These are phyloP conservation scores for Sula dactylatra DNA, from an alignment of 2,113 vertebrate species.

Conservation along the genomic window DNA sequence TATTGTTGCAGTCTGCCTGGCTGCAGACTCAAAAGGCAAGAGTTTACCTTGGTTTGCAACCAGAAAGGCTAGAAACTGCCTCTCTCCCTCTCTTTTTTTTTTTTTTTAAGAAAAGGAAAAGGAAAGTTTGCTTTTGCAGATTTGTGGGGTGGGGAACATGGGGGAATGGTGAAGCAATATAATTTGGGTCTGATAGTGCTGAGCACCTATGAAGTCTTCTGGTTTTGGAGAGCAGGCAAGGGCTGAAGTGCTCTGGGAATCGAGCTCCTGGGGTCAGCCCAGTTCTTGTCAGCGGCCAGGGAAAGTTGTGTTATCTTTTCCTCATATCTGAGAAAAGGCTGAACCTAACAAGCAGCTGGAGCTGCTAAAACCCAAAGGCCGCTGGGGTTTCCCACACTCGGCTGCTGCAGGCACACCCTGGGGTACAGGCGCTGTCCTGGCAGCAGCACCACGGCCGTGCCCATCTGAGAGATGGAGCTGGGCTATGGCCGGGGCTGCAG, in stretches of 20 bases:
- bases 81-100: background rate
- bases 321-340: background rate
- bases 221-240: background rate
- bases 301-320: background rate
- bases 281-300: fast-evolving
- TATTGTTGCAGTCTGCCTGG: constrained; percentile 54
- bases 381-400: background rate
- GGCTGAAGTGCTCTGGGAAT: background rate
- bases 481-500: fast-evolving
- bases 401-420: background rate
- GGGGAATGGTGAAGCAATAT: background rate
- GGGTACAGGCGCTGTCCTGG: background rate
- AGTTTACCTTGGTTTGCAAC: constrained; percentile 63
- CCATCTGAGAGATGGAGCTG: background rate
- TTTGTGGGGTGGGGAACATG: background rate
- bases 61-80: background rate
- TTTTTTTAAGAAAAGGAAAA: background rate
- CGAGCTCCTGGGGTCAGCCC: background rate
- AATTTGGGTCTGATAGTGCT: background rate
- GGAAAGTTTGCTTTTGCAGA: background rate
- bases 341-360: background rate
- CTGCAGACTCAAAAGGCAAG: background rate
- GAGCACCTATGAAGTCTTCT: background rate
- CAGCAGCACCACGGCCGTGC: fast-evolving
- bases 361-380: background rate